phyloP scores from a whole-genome alignment of 2,888 invertebrate genomes.

The Aplocera efformata region DNA sequence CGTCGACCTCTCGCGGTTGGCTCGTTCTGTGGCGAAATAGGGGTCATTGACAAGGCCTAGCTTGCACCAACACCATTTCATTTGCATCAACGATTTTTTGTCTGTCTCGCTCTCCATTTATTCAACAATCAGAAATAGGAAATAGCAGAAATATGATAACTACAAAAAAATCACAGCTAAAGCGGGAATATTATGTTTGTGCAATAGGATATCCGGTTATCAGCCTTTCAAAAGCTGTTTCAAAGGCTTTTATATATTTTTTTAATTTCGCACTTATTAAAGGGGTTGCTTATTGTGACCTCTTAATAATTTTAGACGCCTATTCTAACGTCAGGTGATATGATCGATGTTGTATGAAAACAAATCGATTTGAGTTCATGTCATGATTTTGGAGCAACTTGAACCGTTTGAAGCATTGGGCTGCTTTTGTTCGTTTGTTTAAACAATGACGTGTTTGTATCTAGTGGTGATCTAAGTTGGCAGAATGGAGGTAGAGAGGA shows the following conservation, averaged over 20 bases:
- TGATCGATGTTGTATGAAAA: slow-evolving; percentile 37
- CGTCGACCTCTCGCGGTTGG: slow-evolving; percentile 60
- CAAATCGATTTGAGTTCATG: slow-evolving; percentile 30
- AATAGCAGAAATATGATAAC: slow-evolving; percentile 31
- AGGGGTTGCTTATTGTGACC: slow-evolving; percentile 29
- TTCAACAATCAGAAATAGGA: slow-evolving; percentile 30
- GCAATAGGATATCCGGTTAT: slow-evolving; percentile 35
- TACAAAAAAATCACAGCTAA: slow-evolving; percentile 31
- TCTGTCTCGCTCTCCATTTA: slow-evolving; percentile 32
- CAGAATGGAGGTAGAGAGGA: slow-evolving; percentile 44
- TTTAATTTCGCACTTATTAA: slow-evolving; percentile 15
- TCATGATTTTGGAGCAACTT: slow-evolving; percentile 15
- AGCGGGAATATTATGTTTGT: slow-evolving; percentile 42
- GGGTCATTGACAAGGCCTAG: slow-evolving; percentile 77
- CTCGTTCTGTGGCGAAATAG: slow-evolving; percentile 69
- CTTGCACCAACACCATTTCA: slow-evolving; percentile 53
- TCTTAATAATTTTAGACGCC: slow-evolving; percentile 33
- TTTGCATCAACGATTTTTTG: slow-evolving; percentile 43
- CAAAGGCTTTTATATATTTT: slow-evolving; percentile 12
- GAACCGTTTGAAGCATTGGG: slow-evolving; percentile 21
- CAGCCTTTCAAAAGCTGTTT: slow-evolving; percentile 14
- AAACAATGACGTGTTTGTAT: slow-evolving; percentile 47
- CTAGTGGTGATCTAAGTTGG: slow-evolving; percentile 64
- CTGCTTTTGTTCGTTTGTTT: slow-evolving; percentile 40
- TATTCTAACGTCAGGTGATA: slow-evolving; percentile 23